Percentiles rank a stretch among this genome's conserved stretches.
These are phyloP conservation scores for Axinella damicornis DNA, from an alignment of 37 sponge, comb jelly and placozoan species.

Conservation along the genomic window DNA sequence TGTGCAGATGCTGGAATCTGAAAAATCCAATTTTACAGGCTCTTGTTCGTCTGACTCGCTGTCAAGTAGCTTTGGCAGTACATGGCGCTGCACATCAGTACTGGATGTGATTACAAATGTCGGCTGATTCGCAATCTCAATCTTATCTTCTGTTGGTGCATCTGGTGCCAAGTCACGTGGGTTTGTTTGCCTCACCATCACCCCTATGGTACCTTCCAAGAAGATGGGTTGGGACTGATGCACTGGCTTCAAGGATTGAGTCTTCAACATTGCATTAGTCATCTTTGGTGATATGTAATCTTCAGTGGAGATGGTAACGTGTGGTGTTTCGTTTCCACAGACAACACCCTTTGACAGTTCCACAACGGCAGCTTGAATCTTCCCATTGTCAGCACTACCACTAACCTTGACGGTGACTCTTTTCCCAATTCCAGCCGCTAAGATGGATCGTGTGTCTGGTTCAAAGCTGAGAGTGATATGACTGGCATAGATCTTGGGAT, in stretches of 20 bases:
- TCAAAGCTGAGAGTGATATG: constrained; percentile 82
- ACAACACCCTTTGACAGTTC: constrained; percentile 27
- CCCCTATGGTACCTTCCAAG: constrained; percentile 64
- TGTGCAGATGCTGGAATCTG: constrained; percentile 34
- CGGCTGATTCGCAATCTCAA: not conserved
- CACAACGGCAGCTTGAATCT: constrained; percentile 74
- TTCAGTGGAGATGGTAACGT: constrained; percentile 83
- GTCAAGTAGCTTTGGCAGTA: constrained; percentile 22
- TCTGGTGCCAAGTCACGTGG: not conserved
- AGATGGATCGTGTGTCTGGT: constrained; percentile 47
- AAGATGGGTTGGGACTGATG: not conserved
- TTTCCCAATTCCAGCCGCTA: constrained; percentile 39
- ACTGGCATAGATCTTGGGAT: constrained; percentile 45
- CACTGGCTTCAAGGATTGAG: not conserved
- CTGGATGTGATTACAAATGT: constrained; percentile 6
- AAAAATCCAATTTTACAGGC: no score
- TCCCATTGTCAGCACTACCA: constrained; percentile 55
- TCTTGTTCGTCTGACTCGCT: no score
- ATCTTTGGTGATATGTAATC: constrained; percentile 49
- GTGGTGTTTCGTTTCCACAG: constrained; percentile 64
- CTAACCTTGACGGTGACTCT: constrained; percentile 50
- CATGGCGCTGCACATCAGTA: not conserved
- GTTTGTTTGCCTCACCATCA: constrained; percentile 26
- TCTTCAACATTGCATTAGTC: constrained; percentile 71
- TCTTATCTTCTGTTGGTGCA: not conserved